Conservation (phyloP, 2,113 vertebrate species). For the Diphyllodes magnificus region DNA sequence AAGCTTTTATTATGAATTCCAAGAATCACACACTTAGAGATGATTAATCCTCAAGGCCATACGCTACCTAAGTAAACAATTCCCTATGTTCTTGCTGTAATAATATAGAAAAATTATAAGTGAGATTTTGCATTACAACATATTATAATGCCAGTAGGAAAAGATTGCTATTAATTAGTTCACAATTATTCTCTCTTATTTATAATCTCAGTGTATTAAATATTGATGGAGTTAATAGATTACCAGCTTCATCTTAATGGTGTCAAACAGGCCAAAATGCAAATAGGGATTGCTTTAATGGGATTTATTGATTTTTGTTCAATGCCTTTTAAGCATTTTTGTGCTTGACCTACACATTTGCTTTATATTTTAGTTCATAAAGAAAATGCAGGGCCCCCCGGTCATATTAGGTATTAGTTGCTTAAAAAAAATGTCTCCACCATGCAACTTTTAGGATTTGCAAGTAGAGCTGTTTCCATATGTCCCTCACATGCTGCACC, state of each 20-base stretch:
- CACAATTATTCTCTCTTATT: background rate
- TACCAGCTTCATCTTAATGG: background rate
- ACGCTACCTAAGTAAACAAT: background rate
- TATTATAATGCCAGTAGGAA: constrained; percentile 18
- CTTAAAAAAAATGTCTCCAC: background rate
- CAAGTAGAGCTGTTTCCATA: background rate
- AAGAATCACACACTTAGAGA: background rate
- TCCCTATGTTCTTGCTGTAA: background rate
- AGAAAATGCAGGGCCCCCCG: background rate
- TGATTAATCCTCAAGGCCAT: background rate
- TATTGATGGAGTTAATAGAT: constrained; percentile 51
- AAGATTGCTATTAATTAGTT: constrained; percentile 39
- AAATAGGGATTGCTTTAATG: background rate
- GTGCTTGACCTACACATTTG: background rate
- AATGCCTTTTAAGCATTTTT: background rate
- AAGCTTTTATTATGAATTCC: background rate
- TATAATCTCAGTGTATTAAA: constrained; percentile 13
- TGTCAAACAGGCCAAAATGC: constrained; percentile 41
- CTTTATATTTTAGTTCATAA: background rate
- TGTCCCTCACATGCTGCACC: background rate
- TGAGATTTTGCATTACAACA: constrained; percentile 6
- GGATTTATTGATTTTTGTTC: constrained; percentile 12
- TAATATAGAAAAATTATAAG: background rate
- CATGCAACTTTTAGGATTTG: background rate
- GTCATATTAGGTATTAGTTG: background rate